Conservation (phyloP, 2,797 vertebrate genomes). For the Sylvia borin region DNA sequence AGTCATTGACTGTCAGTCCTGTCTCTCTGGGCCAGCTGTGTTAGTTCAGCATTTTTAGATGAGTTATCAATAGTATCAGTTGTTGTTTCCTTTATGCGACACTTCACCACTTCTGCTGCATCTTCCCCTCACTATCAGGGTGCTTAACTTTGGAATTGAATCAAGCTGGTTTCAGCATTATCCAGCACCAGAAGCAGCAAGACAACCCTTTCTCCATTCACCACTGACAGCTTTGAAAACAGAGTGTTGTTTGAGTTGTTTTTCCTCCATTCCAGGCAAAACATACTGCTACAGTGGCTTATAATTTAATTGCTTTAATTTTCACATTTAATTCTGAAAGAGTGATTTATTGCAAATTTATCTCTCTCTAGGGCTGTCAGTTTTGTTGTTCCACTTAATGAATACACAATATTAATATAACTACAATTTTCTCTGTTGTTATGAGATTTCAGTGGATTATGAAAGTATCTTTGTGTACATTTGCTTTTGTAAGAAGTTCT, state of each 20-base stretch:
- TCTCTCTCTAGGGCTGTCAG: slow-evolving; percentile 42
- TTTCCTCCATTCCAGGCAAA: neutral
- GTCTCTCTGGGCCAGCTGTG: neutral
- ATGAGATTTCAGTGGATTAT: slow-evolving; percentile 43
- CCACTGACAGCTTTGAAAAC: neutral
- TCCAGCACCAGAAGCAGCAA: neutral
- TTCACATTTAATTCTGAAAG: slow-evolving; percentile 67
- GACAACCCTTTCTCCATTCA: neutral
- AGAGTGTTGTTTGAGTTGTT: neutral
- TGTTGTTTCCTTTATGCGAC: neutral
- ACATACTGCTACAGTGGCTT: neutral
- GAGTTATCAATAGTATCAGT: neutral
- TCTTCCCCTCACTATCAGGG: neutral
- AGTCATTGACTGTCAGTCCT: neutral
- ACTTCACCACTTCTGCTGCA: neutral
- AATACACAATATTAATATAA: slow-evolving; percentile 58
- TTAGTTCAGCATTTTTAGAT: neutral
- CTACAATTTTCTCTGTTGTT: slow-evolving; percentile 42
- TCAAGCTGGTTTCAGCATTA: neutral
- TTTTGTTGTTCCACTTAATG: slow-evolving; percentile 30
- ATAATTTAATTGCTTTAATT: slow-evolving; percentile 72
- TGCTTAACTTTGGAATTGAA: neutral
- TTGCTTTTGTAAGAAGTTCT: slow-evolving; percentile 34
- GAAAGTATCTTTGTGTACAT: slow-evolving; percentile 44
- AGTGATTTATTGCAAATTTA: slow-evolving; percentile 69